Conservation (phyloP, 2,797 vertebrate genomes). For the Alauda arvensis region DNA sequence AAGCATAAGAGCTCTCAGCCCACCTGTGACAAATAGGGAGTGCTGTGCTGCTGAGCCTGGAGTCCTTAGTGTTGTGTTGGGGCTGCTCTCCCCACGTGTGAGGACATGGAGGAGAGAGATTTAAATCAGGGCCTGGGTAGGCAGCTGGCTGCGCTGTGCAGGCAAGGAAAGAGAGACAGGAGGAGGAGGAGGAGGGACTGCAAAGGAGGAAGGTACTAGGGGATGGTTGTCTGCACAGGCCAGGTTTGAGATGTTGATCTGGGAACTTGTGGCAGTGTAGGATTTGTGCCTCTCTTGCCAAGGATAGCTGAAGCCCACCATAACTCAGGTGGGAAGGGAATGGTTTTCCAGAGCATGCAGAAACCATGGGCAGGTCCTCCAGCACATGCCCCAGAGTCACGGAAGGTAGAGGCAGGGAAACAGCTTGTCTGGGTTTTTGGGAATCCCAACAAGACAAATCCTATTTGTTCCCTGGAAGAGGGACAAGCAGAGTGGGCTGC, state of each 20-base stretch:
- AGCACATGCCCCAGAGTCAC: rapidly evolving
- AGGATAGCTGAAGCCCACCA: not conserved
- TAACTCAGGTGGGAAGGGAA: not conserved
- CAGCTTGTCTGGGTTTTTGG: not conserved
- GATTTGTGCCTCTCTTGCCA: not conserved
- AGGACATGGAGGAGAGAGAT: not conserved
- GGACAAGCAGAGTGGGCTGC: not conserved
- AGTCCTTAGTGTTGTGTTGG: not conserved
- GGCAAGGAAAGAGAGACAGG: not conserved
- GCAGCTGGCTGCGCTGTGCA: not conserved
- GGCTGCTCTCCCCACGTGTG: not conserved
- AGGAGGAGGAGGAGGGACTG: not conserved
- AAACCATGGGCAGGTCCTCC: not conserved
- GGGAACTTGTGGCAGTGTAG: not conserved
- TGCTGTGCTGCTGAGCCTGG: not conserved
- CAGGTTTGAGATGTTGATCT: not conserved
- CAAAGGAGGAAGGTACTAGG: not conserved
- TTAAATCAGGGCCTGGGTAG: not conserved
- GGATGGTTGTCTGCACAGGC: not conserved
- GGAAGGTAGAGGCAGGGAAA: not conserved
- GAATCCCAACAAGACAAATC: not conserved
- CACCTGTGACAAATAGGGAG: not conserved
- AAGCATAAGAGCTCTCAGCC: not conserved
- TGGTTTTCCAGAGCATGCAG: not conserved
- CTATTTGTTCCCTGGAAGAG: not conserved